phyloP scores from a whole-genome alignment of 2,888 invertebrate genomes.

The Melieria crassipennis region DNA sequence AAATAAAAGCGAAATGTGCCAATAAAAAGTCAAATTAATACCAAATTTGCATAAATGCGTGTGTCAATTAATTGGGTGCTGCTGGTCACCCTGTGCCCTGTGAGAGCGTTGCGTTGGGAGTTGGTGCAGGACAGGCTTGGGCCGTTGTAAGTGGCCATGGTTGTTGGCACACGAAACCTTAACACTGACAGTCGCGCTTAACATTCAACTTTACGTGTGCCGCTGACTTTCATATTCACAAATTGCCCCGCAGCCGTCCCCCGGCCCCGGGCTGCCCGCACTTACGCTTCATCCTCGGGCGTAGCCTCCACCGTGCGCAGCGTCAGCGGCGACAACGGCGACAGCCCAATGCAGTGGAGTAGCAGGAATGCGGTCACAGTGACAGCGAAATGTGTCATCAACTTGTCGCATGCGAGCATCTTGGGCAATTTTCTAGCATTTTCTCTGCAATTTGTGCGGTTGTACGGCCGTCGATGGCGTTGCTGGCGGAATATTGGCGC shows the following conservation, averaged over 20 bases:
- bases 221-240: no score
- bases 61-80: constrained; percentile 5
- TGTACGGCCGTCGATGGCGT: constrained; percentile 21
- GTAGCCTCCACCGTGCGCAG: constrained; percentile 57
- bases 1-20: constrained; percentile 5
- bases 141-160: no score
- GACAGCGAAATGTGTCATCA: constrained; percentile 64
- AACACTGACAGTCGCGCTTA: no score
- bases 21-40: constrained; percentile 25
- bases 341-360: constrained; percentile 58
- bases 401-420: constrained; percentile 61
- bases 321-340: constrained; percentile 54
- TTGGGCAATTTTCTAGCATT: constrained; percentile 64
- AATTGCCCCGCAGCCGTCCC: no score
- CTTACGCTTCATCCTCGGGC: constrained; percentile 65
- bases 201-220: no score
- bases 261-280: constrained; percentile 25
- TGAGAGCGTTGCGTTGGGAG: not conserved
- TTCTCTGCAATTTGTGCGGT: constrained; percentile 49
- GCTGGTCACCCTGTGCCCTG: not conserved
- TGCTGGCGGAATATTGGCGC: constrained; percentile 7
- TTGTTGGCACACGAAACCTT: no score
- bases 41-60: constrained; percentile 22
- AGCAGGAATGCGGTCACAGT: constrained; percentile 63
- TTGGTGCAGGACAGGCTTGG: not conserved